Percentiles rank a stretch among this genome's conserved stretches.
These are phyloP conservation scores for Acinonyx jubatus DNA, from an alignment of 2,113 vertebrate species.

Conservation along the genomic window DNA sequence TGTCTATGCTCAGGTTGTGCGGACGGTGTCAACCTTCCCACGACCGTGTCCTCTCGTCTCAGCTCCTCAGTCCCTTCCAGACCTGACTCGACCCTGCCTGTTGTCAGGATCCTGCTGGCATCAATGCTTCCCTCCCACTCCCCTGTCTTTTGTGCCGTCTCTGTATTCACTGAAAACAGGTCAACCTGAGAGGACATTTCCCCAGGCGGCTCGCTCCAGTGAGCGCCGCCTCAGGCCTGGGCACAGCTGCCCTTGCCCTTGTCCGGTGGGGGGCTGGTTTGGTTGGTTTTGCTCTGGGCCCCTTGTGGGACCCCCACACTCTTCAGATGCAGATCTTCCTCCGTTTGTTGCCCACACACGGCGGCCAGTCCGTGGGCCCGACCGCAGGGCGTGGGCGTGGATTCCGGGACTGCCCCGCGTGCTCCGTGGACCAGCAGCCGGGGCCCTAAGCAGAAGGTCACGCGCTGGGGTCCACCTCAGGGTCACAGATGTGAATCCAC, in stretches of 20 bases:
- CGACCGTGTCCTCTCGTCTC: neutral
- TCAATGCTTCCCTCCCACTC: neutral
- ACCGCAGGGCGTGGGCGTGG: neutral
- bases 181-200: neutral
- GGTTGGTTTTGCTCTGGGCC: neutral
- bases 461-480: too few relatives aligned
- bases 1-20: neutral
- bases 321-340: neutral
- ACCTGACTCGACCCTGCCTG: neutral
- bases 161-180: neutral
- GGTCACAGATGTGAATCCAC: neutral
- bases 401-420: neutral
- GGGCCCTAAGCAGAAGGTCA: too few relatives aligned
- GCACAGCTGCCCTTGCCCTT: neutral
- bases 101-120: neutral
- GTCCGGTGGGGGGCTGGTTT: neutral
- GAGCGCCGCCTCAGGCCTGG: neutral
- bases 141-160: neutral
- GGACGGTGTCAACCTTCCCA: neutral
- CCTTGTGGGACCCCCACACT: neutral
- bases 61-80: neutral
- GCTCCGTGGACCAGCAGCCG: neutral
- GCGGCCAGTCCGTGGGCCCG: neutral
- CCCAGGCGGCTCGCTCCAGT: neutral
- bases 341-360: neutral